phyloP scores from a whole-genome alignment of 2,797 vertebrate genomes.

The Danio kyathit region DNA sequence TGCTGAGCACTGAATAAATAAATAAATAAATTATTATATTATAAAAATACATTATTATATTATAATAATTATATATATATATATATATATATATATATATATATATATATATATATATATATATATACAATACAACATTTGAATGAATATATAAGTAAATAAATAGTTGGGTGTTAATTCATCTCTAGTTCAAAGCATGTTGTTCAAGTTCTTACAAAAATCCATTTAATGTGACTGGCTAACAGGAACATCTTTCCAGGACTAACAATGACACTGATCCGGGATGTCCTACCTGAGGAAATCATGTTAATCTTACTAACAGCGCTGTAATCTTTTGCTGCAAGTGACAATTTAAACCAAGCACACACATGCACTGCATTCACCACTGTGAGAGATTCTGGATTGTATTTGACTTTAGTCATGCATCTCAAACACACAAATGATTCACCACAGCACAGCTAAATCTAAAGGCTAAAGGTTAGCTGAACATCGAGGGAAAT shows the following conservation, averaged over 20 bases:
- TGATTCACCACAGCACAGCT: background rate
- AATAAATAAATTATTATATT: too few relatives aligned
- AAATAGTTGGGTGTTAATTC: too few relatives aligned
- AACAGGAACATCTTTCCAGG: background rate
- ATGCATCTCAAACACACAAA: slow-evolving; percentile 2
- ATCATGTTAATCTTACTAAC: background rate
- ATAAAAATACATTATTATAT: too few relatives aligned
- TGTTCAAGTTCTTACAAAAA: too few relatives aligned
- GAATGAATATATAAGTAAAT: too few relatives aligned
- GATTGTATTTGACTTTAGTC: slow-evolving; percentile 4
- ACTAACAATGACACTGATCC: background rate
- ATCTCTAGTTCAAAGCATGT: too few relatives aligned
- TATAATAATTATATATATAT: too few relatives aligned
- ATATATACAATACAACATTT: too few relatives aligned
- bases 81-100: too few relatives aligned
- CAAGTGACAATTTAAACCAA: background rate
- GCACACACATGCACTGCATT: background rate
- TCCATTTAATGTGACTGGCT: too few relatives aligned
- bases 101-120: too few relatives aligned
- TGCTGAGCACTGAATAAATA: too few relatives aligned
- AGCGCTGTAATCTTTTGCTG: background rate
- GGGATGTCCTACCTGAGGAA: background rate
- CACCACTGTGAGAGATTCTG: background rate
- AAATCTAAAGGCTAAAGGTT: slow-evolving; percentile 11
- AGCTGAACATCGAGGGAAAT: slow-evolving; percentile 6